phyloP scores from a whole-genome alignment of 2,113 vertebrate species.

The Merops nubicus region DNA sequence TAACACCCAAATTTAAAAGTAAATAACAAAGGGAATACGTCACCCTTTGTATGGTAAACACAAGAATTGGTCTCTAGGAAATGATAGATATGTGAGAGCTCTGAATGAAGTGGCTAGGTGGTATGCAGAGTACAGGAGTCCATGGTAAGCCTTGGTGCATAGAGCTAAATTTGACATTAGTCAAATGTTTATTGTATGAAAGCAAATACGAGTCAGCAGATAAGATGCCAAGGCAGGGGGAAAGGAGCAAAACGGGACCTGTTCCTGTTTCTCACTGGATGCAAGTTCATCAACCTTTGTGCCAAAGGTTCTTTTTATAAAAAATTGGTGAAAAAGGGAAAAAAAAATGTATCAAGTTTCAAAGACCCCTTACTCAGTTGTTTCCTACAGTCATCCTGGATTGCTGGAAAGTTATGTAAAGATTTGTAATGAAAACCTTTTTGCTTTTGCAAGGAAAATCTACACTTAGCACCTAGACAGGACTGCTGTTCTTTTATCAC shows the following conservation, averaged over 20 bases:
- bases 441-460: neutral
- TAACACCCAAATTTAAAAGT: neutral
- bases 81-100: neutral
- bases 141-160: neutral
- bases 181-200: neutral
- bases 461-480: neutral
- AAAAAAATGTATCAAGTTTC: neutral
- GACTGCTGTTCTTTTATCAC: neutral
- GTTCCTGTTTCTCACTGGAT: neutral
- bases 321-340: neutral
- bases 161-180: neutral
- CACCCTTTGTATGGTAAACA: neutral
- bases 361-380: neutral
- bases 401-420: neutral
- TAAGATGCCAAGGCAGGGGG: neutral
- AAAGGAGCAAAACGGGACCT: neutral
- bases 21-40: neutral
- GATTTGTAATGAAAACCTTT: neutral
- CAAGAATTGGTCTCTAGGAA: neutral
- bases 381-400: neutral
- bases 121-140: neutral
- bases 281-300: neutral
- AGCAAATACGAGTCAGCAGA: neutral
- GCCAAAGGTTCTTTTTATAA: neutral
- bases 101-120: neutral